Evolutionary conservation across 2,888 invertebrate genomes (phyloP), one percentile per base, ranked within the genome.

Genomic region (Diploptera punctata): DNA sequence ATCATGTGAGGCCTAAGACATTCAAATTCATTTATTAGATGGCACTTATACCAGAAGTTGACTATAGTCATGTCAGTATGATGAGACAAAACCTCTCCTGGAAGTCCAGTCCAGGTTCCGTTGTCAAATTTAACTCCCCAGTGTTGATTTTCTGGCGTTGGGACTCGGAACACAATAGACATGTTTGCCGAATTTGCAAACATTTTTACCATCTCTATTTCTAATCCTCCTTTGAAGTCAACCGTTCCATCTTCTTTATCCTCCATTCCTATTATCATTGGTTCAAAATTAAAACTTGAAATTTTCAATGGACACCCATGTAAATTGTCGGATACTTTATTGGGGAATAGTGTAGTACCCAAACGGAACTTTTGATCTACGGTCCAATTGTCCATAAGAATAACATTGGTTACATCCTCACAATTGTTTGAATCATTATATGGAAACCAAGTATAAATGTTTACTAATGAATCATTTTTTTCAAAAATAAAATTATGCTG

Each of bases 1-100:
- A 29, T 29, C 0, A 57, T 29, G 16, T 57, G 57, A n/a, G 57
- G 29, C 10, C 2, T 24, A 26, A 57, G 10, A 57, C 57, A 57
- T 29, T 57, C 57, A 9, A 57, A 16, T 1, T 57, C 57, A 16
- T 57, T 57, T 31, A 57, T 29, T 2, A 57, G 3, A 24, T 57
- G 57, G 16, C 57, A 57, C 29, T n/a, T 29, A n/a, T 57, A 57
- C 57, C 57, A 57, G n/a, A 57, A 26, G 26, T 29, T 24, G 16
- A 29, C 57, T 19, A 57, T 5, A 3, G 57, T 29, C 16, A 57
- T 16, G 3, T 57, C 57, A 13, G 57, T 29, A 4, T 57, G n/a
- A 2, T 24, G 26, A 29, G n/a, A 29, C 16, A 31, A 5, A n/a
- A 57, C 9, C n/a, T 57, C 57, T 13, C 57, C 57, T 29, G 57